Percentiles rank a stretch among this genome's conserved stretches.
Evolutionary conservation across 2,797 vertebrate genomes (phyloP).

Genomic region (Mus spretus): DNA sequence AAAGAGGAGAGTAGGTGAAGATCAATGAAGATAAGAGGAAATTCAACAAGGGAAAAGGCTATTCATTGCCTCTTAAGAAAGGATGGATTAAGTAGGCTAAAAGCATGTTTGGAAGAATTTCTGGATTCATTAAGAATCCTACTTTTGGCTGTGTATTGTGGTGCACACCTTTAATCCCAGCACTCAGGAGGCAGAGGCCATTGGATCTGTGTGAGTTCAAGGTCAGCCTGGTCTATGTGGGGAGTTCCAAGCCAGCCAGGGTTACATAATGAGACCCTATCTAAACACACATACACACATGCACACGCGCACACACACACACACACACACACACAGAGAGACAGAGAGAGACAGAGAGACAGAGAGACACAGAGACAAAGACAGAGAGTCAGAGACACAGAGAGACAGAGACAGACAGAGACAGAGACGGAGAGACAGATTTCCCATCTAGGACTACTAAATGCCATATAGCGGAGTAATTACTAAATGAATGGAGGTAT

Average conservation of each 20-base stretch:
- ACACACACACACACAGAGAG: not conserved
- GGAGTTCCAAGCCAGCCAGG: not conserved
- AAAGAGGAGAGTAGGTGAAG: not conserved
- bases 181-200: too few relatives aligned
- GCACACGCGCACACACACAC: not conserved
- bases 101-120: constrained; percentile 47
- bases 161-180: too few relatives aligned
- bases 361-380: too few relatives aligned
- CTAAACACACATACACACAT: not conserved
- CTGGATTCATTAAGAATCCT: constrained; percentile 41
- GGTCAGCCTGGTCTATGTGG: not conserved
- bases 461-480: not conserved
- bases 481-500: not conserved
- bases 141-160: not conserved
- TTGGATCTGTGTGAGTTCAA: not conserved
- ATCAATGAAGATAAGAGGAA: not conserved
- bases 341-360: too few relatives aligned
- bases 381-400: too few relatives aligned
- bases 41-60: not conserved
- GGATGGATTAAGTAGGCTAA: not conserved
- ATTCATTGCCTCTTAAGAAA: not conserved
- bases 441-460: not conserved
- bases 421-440: not conserved
- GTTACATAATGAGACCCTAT: not conserved
- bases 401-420: too few relatives aligned